Evolutionary conservation across 2,888 invertebrate species (phyloP).

Genomic region (Conus canariensis): DNA sequence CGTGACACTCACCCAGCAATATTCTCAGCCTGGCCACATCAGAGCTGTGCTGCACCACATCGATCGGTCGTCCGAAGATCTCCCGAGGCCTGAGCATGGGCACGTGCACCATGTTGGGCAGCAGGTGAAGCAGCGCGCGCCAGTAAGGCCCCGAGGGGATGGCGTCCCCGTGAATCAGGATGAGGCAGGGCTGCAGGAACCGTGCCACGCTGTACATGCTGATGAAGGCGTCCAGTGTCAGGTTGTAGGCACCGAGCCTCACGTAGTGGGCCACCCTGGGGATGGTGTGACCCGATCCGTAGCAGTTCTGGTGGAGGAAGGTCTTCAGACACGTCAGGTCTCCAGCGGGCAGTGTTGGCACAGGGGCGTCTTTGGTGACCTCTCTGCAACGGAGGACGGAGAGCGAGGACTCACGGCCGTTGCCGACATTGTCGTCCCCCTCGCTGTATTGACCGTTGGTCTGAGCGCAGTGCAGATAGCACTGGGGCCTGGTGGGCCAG

Average conservation of each 20-base stretch:
- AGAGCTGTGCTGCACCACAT: conserved; percentile 65
- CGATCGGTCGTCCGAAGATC: conserved; percentile 57
- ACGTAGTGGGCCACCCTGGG: conserved; percentile 68
- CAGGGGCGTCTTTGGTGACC: too few species aligned
- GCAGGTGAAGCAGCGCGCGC: conserved; percentile 61
- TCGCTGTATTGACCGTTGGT: too few species aligned
- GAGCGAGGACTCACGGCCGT: too few species aligned
- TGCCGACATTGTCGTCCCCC: too few species aligned
- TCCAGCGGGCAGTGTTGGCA: not conserved
- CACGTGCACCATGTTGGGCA: conserved; percentile 63
- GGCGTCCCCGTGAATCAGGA: conserved; percentile 63
- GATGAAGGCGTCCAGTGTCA: conserved; percentile 60
- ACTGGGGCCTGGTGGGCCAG: too few species aligned
- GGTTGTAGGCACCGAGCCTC: conserved; percentile 58
- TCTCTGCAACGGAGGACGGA: not conserved
- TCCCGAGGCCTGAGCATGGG: conserved; percentile 55
- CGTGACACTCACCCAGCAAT: conserved; percentile 52
- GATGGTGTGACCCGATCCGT: conserved; percentile 28
- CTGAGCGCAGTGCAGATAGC: too few species aligned
- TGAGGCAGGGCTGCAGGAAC: conserved; percentile 63
- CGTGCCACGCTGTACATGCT: conserved; percentile 61
- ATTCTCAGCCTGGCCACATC: conserved; percentile 62
- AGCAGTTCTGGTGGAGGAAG: conserved; percentile 42
- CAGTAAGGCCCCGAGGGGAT: conserved; percentile 61
- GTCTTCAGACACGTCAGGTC: conserved; percentile 40